These are phyloP conservation scores for Eulemur albifrons DNA, from an alignment of 2,797 vertebrate genomes.

Conservation along the genomic window DNA sequence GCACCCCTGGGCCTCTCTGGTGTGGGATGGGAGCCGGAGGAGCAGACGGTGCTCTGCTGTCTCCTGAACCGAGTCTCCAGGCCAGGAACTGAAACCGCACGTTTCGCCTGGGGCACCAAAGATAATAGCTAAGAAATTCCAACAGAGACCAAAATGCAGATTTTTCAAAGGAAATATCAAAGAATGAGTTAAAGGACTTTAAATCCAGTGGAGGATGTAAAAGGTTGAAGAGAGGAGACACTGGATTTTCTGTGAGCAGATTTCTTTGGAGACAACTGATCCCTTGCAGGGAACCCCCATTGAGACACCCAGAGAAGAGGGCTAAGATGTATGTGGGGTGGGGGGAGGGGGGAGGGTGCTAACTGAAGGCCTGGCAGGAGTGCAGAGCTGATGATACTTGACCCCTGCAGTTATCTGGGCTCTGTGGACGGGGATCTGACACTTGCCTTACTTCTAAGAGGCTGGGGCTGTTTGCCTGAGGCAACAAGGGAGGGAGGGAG, in stretches of 20 bases:
- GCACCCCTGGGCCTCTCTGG: neutral
- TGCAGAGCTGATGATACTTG: neutral
- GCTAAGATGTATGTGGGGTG: neutral
- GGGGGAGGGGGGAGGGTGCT: neutral
- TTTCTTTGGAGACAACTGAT: slow-evolving; percentile 32
- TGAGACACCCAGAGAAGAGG: neutral
- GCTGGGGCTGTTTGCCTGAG: neutral
- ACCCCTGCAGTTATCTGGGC: neutral
- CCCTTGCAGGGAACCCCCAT: neutral
- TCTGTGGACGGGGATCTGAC: neutral
- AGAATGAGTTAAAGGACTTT: slow-evolving; percentile 47
- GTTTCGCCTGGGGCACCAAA: neutral
- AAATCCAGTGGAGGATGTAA: slow-evolving; percentile 47
- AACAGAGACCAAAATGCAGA: slow-evolving; percentile 32
- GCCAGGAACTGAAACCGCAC: neutral
- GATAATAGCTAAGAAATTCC: slow-evolving; percentile 44
- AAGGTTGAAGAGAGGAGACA: slow-evolving; percentile 8
- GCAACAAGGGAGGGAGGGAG: neutral
- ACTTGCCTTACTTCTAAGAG: neutral
- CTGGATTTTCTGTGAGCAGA: slow-evolving; percentile 21
- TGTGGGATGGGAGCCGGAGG: neutral
- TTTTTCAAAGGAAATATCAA: slow-evolving; percentile 62
- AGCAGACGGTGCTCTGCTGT: neutral
- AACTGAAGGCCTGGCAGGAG: neutral
- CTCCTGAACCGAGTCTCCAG: neutral